Percentiles rank a stretch among this genome's conserved stretches.
phyloP scores from a whole-genome alignment of 64 coral and sea anemone genomes.

The Exaiptasia diaphana region DNA sequence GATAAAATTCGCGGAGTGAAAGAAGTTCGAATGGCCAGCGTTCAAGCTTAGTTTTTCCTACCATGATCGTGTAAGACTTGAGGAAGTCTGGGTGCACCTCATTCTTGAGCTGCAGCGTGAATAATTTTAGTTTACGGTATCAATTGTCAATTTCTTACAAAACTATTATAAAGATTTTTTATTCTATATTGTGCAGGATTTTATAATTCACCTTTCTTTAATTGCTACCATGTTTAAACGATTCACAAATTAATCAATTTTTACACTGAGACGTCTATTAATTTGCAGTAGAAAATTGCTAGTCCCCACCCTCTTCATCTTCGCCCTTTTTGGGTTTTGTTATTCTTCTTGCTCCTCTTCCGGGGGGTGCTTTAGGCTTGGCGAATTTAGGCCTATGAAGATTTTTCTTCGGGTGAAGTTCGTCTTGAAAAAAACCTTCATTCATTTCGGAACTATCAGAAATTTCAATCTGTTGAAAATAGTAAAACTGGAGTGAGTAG shows the following conservation, averaged over 20 bases:
- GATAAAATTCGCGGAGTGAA: too few species aligned
- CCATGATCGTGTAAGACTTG: too few species aligned
- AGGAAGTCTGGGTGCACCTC: too few species aligned
- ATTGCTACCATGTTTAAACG: not conserved
- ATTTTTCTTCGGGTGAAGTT: conserved; percentile 91
- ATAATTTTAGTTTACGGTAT: not conserved
- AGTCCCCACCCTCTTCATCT: not conserved
- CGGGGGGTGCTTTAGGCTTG: conserved; percentile 75
- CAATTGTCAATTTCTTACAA: not conserved
- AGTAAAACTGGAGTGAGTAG: not conserved
- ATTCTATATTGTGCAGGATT: not conserved
- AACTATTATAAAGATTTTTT: not conserved
- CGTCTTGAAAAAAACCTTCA: conserved; percentile 74
- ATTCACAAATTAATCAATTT: not conserved
- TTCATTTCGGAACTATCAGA: conserved; percentile 76
- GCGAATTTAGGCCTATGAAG: conserved; percentile 89
- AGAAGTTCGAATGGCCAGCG: too few species aligned
- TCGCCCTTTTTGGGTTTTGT: not conserved
- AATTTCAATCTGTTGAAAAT: conserved; percentile 73
- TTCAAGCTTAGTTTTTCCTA: too few species aligned
- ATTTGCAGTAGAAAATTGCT: too few species aligned
- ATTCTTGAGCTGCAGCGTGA: too few species aligned
- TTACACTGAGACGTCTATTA: not conserved
- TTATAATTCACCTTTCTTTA: not conserved
- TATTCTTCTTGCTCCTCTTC: conserved; percentile 69